Evolutionary conservation across 2,113 vertebrate species (phyloP).

Genomic region (Poecile atricapillus): DNA sequence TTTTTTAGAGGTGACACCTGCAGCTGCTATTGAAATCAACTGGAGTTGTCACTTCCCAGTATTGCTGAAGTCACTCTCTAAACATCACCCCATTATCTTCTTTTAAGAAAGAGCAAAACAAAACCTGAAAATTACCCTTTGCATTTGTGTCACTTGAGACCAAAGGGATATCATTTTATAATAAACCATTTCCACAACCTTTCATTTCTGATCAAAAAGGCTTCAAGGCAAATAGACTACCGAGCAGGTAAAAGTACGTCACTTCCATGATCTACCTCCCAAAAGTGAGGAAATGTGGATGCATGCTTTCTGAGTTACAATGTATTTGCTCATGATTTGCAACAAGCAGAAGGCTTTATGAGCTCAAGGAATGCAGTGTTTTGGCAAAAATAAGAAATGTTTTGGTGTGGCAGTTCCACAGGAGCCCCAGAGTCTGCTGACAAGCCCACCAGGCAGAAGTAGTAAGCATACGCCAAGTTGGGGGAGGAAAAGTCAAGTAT

Average conservation of each 20-base stretch:
- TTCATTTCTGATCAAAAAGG: not conserved
- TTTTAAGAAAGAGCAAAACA: not conserved
- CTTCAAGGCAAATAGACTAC: not conserved
- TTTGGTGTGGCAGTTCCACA: not conserved
- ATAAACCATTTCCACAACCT: not conserved
- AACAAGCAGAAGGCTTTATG: not conserved
- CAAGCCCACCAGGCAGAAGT: not conserved
- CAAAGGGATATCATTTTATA: not conserved
- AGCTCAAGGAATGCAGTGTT: not conserved
- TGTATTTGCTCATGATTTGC: not conserved
- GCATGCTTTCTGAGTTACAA: not conserved
- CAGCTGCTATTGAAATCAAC: constrained; percentile 58
- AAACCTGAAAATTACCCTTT: not conserved
- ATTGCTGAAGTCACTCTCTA: not conserved
- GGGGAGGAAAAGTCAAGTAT: fast-evolving
- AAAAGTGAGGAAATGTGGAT: not conserved
- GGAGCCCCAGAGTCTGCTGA: not conserved
- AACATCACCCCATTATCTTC: not conserved
- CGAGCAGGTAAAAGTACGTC: not conserved
- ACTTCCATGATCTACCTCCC: not conserved
- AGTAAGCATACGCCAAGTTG: not conserved
- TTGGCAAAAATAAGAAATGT: not conserved
- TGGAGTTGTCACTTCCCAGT: constrained; percentile 4
- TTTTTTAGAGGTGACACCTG: constrained; percentile 63
- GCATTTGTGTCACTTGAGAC: not conserved